phyloP scores from a whole-genome alignment of 2,113 vertebrate species.

The Rhineura floridana region DNA sequence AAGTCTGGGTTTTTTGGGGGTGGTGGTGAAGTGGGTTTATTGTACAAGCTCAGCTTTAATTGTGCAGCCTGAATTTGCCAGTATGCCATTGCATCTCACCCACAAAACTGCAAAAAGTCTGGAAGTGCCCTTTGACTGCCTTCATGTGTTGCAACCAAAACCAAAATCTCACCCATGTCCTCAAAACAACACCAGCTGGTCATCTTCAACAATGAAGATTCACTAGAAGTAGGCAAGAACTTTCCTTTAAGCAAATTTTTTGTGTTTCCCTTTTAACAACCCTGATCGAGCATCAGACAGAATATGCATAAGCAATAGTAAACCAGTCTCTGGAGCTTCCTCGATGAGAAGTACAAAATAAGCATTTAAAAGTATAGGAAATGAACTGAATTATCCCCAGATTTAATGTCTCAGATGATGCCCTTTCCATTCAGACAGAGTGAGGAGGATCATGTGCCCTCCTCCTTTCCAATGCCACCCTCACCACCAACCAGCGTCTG shows the following conservation, averaged over 20 bases:
- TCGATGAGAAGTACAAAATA: background rate
- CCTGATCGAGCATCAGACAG: background rate
- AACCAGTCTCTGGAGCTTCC: background rate
- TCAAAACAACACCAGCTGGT: background rate
- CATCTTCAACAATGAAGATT: background rate
- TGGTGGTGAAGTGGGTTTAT: no score
- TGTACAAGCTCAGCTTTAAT: no score
- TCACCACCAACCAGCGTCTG: background rate
- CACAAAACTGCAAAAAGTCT: no score
- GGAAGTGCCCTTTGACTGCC: no score
- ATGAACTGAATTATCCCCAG: background rate
- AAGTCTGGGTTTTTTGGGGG: no score
- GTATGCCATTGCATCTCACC: no score
- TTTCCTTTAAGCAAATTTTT: background rate
- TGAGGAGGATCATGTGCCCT: background rate
- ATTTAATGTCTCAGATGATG: background rate
- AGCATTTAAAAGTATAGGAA: background rate
- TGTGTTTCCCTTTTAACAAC: background rate
- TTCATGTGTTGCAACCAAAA: no score
- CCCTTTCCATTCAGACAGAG: background rate
- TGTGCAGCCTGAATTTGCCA: no score
- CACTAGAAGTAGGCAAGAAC: background rate
- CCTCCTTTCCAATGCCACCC: background rate
- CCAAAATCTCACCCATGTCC: background rate
- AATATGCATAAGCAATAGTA: conserved; percentile 1